Evolutionary conservation across 2,797 vertebrate species (phyloP), one percentile per base, ranked within the genome.

Genomic region (Malacoctenus gilli): DNA sequence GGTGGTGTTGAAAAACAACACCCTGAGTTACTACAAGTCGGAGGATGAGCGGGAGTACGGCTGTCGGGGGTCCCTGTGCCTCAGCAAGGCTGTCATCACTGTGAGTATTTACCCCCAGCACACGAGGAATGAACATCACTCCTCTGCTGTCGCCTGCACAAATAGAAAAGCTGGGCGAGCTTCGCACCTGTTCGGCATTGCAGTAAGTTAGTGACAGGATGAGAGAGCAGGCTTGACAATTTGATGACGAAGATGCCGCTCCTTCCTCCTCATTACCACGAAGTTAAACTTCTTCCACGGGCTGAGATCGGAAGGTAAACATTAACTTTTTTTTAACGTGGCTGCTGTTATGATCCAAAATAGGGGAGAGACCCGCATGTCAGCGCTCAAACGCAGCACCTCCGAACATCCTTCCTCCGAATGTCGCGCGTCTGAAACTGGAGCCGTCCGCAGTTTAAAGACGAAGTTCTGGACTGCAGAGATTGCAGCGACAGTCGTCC

Each of bases 1-100:
- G 97, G 95, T 99, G 37, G 94, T 95, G 83, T 85, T 99, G 85
- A 98, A 98, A 86, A 94, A 94, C 72, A 95, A 95, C 59, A 94
- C 93, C 2, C 79, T 99, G 68, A 99, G 96, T 89, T 99, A 99
- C 88, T 99, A 97, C 87, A 98, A 97, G 83, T 98, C 96, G 16
- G 94, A 96, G 83, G 94, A 98, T 79, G 96, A 99, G 84, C 93
- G 94, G 0, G 96, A 98, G 43, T 99, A 94, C 21, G 97, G 97
- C 74, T 99, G 97, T 83, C 92, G 97, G 79, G 97, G 97, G 2
- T 97, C 97, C 32, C 92, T 99, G 80, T 98, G 96, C 80, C 93
- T 99, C 64, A 97, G 95, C 89, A 99, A 98, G 75, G 97, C 96
- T 81, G 91, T 96, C 59, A 96, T 99, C 87, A 95, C 94, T 43